Conservation (phyloP, 1,140 invertebrate species). For the Drosophila willistoni region DNA sequence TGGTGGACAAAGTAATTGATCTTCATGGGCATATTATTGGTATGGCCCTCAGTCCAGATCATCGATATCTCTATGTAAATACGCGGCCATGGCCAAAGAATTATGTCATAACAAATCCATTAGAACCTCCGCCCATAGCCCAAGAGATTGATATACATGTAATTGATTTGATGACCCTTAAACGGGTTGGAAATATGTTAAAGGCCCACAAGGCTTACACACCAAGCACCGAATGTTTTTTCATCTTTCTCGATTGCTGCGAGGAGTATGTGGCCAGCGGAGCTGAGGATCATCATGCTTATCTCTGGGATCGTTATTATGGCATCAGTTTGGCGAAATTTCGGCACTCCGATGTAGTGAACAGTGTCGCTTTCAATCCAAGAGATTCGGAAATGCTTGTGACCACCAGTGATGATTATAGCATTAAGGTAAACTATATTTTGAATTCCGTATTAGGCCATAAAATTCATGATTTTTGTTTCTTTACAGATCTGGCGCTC, state of each 20-base stretch:
- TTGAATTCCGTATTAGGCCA: background rate
- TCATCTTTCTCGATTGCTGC: constrained; percentile 94
- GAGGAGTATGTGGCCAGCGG: constrained; percentile 95
- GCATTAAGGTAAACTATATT: constrained; percentile 85
- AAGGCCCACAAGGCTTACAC: constrained; percentile 93
- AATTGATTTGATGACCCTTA: constrained; percentile 91
- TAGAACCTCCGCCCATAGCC: constrained; percentile 94
- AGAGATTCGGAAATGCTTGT: constrained; percentile 92
- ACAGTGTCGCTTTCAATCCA: constrained; percentile 94
- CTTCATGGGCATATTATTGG: constrained; percentile 95
- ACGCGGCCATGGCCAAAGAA: constrained; percentile 93
- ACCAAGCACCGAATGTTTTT: constrained; percentile 94
- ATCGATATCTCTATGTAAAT: constrained; percentile 94
- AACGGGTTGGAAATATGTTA: constrained; percentile 92
- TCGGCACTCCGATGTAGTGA: constrained; percentile 92
- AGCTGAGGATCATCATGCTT: constrained; percentile 93
- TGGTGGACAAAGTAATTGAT: constrained; percentile 93
- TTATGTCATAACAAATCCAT: constrained; percentile 90
- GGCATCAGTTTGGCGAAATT: constrained; percentile 91
- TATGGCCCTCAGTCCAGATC: constrained; percentile 94
- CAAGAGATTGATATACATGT: constrained; percentile 96
- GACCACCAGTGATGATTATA: constrained; percentile 93
- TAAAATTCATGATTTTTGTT: background rate
- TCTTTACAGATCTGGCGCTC: constrained; percentile 70
- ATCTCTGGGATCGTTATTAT: constrained; percentile 94